These are phyloP conservation scores for Pterocles orientalis DNA, from an alignment of 2,113 vertebrate species.

Conservation along the genomic window DNA sequence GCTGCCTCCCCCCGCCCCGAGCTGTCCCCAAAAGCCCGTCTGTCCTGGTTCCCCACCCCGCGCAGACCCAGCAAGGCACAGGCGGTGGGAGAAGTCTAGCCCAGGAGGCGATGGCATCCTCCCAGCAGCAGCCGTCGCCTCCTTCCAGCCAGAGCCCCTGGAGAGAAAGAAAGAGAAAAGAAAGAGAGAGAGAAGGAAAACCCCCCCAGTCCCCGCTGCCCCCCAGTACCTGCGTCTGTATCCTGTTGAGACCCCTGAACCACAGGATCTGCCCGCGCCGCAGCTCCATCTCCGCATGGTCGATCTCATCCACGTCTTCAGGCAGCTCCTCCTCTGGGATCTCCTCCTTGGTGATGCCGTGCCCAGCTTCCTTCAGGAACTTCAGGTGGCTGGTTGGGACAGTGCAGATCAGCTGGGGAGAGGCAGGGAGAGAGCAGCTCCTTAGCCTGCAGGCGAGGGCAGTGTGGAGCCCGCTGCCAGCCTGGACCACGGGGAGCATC, in stretches of 20 bases:
- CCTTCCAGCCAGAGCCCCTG: not conserved
- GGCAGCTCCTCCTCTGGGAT: slow-evolving; percentile 85
- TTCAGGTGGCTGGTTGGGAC: slow-evolving; percentile 91
- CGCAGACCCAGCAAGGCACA: not conserved
- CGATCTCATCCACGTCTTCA: slow-evolving; percentile 91
- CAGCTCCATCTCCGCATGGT: slow-evolving; percentile 96
- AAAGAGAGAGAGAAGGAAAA: not conserved
- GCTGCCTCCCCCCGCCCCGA: accelerated
- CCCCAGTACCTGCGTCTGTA: slow-evolving; percentile 94
- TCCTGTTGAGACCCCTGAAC: slow-evolving; percentile 97
- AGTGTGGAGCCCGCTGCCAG: not conserved
- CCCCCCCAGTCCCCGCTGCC: not conserved
- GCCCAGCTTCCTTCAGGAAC: slow-evolving; percentile 96
- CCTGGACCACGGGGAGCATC: not conserved
- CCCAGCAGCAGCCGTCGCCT: not conserved
- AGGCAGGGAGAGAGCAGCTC: not conserved
- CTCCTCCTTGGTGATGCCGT: slow-evolving; percentile 90
- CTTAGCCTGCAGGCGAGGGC: slow-evolving; percentile 15
- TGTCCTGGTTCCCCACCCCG: not conserved
- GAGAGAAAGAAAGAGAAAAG: not conserved
- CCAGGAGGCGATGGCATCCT: not conserved
- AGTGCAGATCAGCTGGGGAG: slow-evolving; percentile 80
- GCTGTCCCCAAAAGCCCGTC: not conserved
- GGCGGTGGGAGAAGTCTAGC: not conserved
- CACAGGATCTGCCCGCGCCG: slow-evolving; percentile 96